These are phyloP conservation scores for Cataglyphis livida DNA, from an alignment of 2,888 invertebrate genomes.

Conservation along the genomic window DNA sequence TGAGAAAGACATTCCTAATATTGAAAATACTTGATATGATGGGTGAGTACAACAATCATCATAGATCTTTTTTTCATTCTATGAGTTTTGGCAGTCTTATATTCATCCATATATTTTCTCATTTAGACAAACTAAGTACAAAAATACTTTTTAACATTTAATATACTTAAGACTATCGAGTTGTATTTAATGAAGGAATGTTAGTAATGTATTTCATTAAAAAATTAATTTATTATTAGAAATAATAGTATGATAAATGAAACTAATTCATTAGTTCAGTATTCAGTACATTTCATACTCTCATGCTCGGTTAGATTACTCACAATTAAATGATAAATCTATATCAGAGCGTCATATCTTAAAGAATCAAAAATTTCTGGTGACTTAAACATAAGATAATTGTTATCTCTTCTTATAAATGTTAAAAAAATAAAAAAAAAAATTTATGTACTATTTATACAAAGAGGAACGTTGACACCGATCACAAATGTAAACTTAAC, in stretches of 20 bases:
- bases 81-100: background rate
- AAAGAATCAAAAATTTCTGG: background rate
- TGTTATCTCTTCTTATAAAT: background rate
- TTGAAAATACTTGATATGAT: background rate
- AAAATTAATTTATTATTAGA: background rate
- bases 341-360: background rate
- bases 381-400: background rate
- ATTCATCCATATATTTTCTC: background rate
- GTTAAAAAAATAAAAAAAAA: background rate
- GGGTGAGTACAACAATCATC: background rate
- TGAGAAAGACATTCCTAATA: background rate
- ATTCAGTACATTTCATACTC: background rate
- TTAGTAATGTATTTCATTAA: background rate
- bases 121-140: background rate
- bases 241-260: conserved; percentile 2
- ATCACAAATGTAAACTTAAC: background rate
- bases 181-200: background rate
- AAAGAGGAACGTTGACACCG: background rate
- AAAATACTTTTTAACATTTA: background rate
- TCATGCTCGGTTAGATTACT: background rate
- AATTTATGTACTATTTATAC: background rate
- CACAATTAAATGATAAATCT: background rate
- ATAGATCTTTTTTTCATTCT: background rate
- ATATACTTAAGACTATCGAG: background rate
- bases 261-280: background rate